Conservation (phyloP, 2,888 invertebrate genomes). For the Metalampra italica region DNA sequence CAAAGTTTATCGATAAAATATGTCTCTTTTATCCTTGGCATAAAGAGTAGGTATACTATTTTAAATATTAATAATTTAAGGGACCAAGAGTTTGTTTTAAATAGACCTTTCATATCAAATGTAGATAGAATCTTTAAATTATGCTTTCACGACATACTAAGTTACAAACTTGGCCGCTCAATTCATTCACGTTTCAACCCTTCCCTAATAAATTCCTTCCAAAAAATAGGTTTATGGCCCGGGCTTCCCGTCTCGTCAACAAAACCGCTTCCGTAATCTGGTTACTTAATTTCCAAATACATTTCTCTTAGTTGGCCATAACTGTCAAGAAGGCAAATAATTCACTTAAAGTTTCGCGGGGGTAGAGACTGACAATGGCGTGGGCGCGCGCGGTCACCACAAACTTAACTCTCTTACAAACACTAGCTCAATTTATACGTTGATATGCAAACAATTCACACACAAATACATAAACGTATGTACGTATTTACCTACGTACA, state of each 20-base stretch:
- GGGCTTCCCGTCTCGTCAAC: slow-evolving; percentile 56
- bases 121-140: no score
- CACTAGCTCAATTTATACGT: no score
- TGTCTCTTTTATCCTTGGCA: no score
- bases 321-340: slow-evolving; percentile 59
- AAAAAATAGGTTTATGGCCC: slow-evolving; percentile 62
- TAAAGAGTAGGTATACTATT: no score
- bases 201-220: slow-evolving; percentile 55
- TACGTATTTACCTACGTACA: no score
- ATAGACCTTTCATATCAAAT: no score
- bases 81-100: no score
- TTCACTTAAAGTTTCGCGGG: slow-evolving; percentile 49
- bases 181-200: slow-evolving; percentile 44
- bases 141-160: slow-evolving; percentile 1
- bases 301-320: slow-evolving; percentile 60
- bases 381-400: slow-evolving; percentile 8
- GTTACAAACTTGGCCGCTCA: slow-evolving; percentile 32
- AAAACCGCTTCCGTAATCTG: slow-evolving; percentile 56
- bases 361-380: slow-evolving; percentile 30
- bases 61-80: no score
- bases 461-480: no score
- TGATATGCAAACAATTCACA: no score
- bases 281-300: slow-evolving; percentile 67
- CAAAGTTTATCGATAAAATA: no score
- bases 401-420: no score